Conservation (phyloP, 2,113 vertebrate genomes). For the Syrrhaptes paradoxus region DNA sequence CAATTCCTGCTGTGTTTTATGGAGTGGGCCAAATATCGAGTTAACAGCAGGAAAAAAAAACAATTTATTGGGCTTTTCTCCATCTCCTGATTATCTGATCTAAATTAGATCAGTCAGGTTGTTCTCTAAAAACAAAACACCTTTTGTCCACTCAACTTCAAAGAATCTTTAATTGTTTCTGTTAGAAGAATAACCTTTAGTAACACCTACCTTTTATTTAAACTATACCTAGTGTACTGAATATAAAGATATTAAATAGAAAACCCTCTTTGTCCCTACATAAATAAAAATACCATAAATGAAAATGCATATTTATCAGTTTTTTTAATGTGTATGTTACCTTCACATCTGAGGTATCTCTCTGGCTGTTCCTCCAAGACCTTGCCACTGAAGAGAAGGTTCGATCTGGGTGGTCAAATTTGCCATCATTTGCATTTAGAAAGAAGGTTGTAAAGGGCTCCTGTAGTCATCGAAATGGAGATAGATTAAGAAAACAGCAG, state of each 20-base stretch:
- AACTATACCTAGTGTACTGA: not conserved
- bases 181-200: slow-evolving; percentile 1
- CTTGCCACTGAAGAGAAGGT: slow-evolving; percentile 90
- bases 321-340: slow-evolving; percentile 67
- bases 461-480: slow-evolving; percentile 71
- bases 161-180: slow-evolving; percentile 55
- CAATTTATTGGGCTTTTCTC: slow-evolving; percentile 77
- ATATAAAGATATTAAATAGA: not conserved
- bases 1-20: slow-evolving; percentile 87
- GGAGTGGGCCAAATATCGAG: slow-evolving; percentile 87
- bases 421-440: slow-evolving; percentile 88
- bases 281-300: not conserved
- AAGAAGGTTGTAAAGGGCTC: slow-evolving; percentile 97
- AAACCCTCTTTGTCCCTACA: not conserved
- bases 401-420: slow-evolving; percentile 93
- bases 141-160: slow-evolving; percentile 63
- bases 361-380: slow-evolving; percentile 96
- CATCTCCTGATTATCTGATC: slow-evolving; percentile 75
- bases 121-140: slow-evolving; percentile 62
- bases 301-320: not conserved
- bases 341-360: slow-evolving; percentile 95
- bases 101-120: slow-evolving; percentile 72
- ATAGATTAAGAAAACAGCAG: slow-evolving; percentile 6
- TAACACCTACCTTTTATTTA: not conserved
- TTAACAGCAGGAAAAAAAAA: slow-evolving; percentile 85